Conservation (phyloP, 2,797 vertebrate genomes). For the Nyctibius grandis region DNA sequence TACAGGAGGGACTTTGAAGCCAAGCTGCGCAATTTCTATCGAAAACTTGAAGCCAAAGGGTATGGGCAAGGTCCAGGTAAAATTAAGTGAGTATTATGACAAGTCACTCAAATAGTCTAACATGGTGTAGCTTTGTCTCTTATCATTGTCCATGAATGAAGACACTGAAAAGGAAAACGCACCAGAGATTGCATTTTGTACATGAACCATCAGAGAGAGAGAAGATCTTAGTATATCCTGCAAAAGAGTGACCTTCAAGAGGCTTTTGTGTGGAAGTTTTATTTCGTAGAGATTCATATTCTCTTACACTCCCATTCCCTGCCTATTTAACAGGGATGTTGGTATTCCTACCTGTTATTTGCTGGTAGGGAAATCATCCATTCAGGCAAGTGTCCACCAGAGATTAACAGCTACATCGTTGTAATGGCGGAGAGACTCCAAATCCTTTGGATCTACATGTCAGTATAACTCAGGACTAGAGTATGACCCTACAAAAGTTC, state of each 20-base stretch:
- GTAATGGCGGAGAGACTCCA: neutral
- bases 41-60: conserved; percentile 97
- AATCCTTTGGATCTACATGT: neutral
- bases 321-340: neutral
- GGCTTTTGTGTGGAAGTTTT: neutral
- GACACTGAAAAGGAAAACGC: neutral
- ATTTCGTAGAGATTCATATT: neutral
- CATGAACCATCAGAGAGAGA: neutral
- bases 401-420: neutral
- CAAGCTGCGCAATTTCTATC: conserved; percentile 96
- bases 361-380: neutral
- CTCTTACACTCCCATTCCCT: neutral
- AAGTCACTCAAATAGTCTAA: neutral
- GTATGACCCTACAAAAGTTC: neutral
- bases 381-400: neutral
- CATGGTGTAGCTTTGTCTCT: neutral
- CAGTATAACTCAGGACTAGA: neutral
- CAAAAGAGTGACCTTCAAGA: neutral
- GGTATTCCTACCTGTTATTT: neutral
- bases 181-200: neutral
- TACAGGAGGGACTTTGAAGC: conserved; percentile 98
- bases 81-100: conserved; percentile 87
- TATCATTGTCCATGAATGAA: neutral
- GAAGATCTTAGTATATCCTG: neutral
- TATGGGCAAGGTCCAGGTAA: conserved; percentile 97